Evolutionary conservation across 2,888 invertebrate genomes (phyloP), one percentile per base, ranked within the genome.

Genomic region (Polylopha cassiicola): DNA sequence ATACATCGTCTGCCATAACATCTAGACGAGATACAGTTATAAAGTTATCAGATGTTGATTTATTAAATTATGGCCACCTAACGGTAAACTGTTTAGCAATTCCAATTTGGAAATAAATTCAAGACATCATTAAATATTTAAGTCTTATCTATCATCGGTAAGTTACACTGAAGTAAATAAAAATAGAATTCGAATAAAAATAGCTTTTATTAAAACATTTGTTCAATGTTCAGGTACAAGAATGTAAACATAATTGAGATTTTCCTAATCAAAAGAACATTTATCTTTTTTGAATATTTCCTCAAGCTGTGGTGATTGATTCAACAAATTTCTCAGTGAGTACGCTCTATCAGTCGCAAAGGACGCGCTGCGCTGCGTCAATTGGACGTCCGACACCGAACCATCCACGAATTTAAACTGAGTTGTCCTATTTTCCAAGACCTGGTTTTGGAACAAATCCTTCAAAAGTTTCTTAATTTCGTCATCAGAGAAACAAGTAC

Each of bases 401-500:
- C 51, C 59, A 4, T 55, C 61, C 0, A 65, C 47, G 4, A 64
- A 20, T 15, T 43, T 47, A 16, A 63, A 61, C 6, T 50, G 44
- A 7, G 3, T 16, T 20, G n/a, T 13, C 15, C 13, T 36, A 20
- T 7, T 10, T 48, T 39, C 3, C 43, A 24, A 4, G 28, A 20
- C 17, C 3, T 37, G 13, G 8, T 22, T 24, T 7, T 28, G 15
- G 14, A 27, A 6, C 11, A 68, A 10, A 6, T 53, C 46, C 17
- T 48, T 41, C 10, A 60, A 52, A 1, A 74, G 21, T 37, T 55
- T 59, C 11, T 59, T 50, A 2, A 69, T 23, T 43, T 71, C 72
- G 8, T 62, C 63, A n/a, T 69, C 70, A 1, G 72, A 70, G 33
- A 73, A 73, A 43, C 79, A 81, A 10, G 56, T 66, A 48, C 79